Conservation (phyloP, 2,888 invertebrate genomes). For the Drosophila macrothrix region DNA sequence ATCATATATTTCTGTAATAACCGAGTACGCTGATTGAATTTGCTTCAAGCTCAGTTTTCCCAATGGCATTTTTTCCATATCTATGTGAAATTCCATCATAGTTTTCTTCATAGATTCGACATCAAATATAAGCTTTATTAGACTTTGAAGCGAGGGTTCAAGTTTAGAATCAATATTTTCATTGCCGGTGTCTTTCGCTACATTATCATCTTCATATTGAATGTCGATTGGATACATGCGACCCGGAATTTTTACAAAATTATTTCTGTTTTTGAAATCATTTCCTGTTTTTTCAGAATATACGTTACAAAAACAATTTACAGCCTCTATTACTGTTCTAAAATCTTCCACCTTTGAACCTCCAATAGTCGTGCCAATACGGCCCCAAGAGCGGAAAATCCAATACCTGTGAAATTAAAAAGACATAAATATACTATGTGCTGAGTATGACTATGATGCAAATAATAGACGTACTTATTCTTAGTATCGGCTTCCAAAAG, state of each 20-base stretch:
- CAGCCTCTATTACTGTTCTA: conserved; percentile 86
- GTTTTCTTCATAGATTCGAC: conserved; percentile 95
- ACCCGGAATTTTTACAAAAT: conserved; percentile 90
- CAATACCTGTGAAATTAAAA: conserved; percentile 86
- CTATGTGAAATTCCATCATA: conserved; percentile 97
- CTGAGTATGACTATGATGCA: background rate
- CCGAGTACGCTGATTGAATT: conserved; percentile 93
- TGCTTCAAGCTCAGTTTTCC: conserved; percentile 97
- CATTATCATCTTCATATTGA: conserved; percentile 90
- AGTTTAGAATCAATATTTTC: conserved; percentile 87
- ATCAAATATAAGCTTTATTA: conserved; percentile 95
- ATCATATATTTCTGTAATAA: conserved; percentile 90
- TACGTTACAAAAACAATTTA: conserved; percentile 87
- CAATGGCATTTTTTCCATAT: conserved; percentile 98
- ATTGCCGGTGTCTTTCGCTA: conserved; percentile 68
- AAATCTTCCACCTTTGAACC: conserved; percentile 88
- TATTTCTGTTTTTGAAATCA: conserved; percentile 88
- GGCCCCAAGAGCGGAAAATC: conserved; percentile 97
- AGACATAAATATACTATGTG: conserved; percentile 5
- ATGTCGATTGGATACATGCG: conserved; percentile 91
- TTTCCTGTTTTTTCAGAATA: conserved; percentile 95
- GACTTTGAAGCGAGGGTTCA: conserved; percentile 90
- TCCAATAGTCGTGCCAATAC: conserved; percentile 98
- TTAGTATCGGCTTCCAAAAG: conserved; percentile 91
- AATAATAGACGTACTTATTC: conserved; percentile 86